phyloP scores from a whole-genome alignment of 2,113 vertebrate genomes.

The Tragelaphus scriptus region DNA sequence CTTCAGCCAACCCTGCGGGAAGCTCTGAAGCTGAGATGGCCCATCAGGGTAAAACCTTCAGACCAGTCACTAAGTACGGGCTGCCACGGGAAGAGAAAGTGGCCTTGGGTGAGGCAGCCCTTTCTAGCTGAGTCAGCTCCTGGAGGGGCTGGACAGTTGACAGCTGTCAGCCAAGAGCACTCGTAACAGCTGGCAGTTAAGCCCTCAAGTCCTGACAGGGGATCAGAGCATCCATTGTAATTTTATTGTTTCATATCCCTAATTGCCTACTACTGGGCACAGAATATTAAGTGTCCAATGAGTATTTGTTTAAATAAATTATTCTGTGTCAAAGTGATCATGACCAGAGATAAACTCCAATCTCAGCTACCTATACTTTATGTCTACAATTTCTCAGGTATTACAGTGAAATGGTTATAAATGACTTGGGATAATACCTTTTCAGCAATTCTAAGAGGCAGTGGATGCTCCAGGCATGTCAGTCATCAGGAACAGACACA shows the following conservation, averaged over 20 bases:
- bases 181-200: background rate
- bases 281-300: background rate
- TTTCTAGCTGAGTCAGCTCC: background rate
- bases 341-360: background rate
- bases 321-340: background rate
- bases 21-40: background rate
- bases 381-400: background rate
- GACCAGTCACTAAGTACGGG: accelerated
- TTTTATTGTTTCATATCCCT: background rate
- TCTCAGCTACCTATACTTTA: background rate
- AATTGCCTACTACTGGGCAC: background rate
- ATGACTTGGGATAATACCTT: background rate
- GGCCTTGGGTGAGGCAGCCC: background rate
- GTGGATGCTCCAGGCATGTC: background rate
- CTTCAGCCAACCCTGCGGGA: background rate
- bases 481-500: background rate
- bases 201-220: background rate
- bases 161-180: background rate
- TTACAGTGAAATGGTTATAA: background rate
- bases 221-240: background rate
- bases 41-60: background rate
- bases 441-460: background rate
- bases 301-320: background rate
- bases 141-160: background rate
- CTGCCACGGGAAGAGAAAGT: accelerated